phyloP scores from a whole-genome alignment of 2,113 vertebrate species.

The Lontra canadensis region DNA sequence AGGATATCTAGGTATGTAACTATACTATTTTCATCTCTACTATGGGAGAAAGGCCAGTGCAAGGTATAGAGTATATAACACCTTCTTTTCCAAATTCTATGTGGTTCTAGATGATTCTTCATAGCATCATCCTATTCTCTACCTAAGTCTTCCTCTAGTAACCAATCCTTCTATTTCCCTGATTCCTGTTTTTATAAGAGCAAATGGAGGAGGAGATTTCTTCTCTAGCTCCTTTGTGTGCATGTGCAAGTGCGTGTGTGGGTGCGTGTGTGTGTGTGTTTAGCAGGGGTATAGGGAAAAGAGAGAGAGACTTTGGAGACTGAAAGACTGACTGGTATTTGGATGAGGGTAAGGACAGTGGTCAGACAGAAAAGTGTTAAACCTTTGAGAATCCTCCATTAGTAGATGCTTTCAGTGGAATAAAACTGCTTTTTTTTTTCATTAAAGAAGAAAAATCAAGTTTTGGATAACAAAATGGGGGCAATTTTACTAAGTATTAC shows the following conservation, averaged over 20 bases:
- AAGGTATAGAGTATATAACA: neutral
- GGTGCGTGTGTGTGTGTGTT: neutral
- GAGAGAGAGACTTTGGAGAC: neutral
- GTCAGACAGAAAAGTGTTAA: neutral
- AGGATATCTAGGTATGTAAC: neutral
- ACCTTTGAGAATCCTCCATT: neutral
- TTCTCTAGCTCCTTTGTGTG: neutral
- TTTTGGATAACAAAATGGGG: neutral
- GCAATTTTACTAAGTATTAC: neutral
- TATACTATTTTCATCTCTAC: neutral
- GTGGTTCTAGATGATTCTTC: neutral
- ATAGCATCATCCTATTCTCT: neutral
- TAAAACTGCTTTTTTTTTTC: neutral
- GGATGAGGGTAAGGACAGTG: neutral
- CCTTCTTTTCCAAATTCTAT: neutral
- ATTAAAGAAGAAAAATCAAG: neutral
- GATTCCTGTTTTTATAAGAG: neutral
- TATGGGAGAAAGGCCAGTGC: neutral
- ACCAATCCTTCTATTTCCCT: neutral
- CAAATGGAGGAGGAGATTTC: neutral
- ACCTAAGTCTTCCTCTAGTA: neutral
- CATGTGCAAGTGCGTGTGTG: neutral
- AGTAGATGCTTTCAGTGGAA: neutral
- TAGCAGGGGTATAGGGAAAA: neutral
- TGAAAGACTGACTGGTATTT: neutral